These are phyloP conservation scores for Lepus americanus DNA, from an alignment of 2,113 vertebrate species.

Conservation along the genomic window DNA sequence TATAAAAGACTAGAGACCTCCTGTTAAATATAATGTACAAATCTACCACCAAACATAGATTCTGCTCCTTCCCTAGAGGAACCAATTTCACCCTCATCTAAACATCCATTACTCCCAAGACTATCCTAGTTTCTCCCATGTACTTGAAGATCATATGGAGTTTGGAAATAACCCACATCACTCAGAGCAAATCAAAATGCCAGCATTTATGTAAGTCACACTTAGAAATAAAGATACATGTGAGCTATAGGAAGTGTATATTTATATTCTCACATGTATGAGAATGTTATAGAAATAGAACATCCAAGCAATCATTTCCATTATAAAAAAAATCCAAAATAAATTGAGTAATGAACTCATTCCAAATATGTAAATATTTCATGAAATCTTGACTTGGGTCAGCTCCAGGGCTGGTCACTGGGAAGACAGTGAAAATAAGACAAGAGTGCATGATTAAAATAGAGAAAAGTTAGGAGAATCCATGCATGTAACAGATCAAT, in stretches of 20 bases:
- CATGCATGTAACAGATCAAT: neutral
- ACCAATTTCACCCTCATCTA: neutral
- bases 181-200: neutral
- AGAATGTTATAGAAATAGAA: neutral
- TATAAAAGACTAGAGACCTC: neutral
- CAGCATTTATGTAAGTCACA: neutral
- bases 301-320: neutral
- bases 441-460: neutral
- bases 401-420: neutral
- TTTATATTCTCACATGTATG: neutral
- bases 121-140: neutral
- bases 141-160: neutral
- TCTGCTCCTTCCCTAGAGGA: neutral
- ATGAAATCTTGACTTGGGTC: neutral
- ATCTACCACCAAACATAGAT: neutral
- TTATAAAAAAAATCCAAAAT: neutral
- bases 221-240: neutral
- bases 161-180: neutral
- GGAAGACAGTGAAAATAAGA: neutral
- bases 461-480: neutral
- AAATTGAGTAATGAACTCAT: neutral
- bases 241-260: neutral
- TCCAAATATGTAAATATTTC: neutral
- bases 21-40: neutral
- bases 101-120: neutral